Evolutionary conservation across 2,888 invertebrate species (phyloP), one percentile per base, ranked within the genome.

Genomic region (Campaea margaritaria): DNA sequence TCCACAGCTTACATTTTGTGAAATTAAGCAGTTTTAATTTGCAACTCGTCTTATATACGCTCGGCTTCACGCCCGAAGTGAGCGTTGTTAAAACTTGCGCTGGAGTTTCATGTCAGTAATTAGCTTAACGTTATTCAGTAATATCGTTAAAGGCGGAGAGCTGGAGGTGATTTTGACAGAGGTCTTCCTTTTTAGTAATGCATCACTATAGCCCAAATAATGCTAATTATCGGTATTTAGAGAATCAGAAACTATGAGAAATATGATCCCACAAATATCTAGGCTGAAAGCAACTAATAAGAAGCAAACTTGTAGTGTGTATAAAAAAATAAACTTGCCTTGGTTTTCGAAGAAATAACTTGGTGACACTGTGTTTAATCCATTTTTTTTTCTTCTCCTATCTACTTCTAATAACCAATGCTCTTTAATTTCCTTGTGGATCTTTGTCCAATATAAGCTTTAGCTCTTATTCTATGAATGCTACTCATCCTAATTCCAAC

Each of bases 31-130:
- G 76, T 81, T 83, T 81, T 82, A 82, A 83, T 81, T 80, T 76
- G 70, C 67, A 73, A 72, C 72, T 78, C 69, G 69, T 70, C 74
- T 75, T 71, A 70, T 64, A 66, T 64, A 54, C 52, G 59, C 61
- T 55, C 58, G 56, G 63, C 64, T 64, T 60, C 48, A 55, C 65
- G 55, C 34, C 53, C 47, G n/a, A 45, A 45, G 39, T 39, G 53
- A 41, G 69, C 73, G 76, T 76, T 76, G 76, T 80, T 77, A 68
- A 79, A 80, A 82, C 78, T 85, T 80, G 76, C 71, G 74, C 70
- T 62, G 66, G 72, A 86, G 83, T 86, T 85, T 85, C 81, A 86
- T 83, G 82, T 83, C 78, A 70, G 80, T 85, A 87, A 88, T 88
- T 88, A 87, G 80, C 81, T 86, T 85, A 74, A 69, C 75, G 76